Base-by-base conservation (phyloP, 2,888 invertebrate species). In the Chaetogeoica ovagalla region DNA sequence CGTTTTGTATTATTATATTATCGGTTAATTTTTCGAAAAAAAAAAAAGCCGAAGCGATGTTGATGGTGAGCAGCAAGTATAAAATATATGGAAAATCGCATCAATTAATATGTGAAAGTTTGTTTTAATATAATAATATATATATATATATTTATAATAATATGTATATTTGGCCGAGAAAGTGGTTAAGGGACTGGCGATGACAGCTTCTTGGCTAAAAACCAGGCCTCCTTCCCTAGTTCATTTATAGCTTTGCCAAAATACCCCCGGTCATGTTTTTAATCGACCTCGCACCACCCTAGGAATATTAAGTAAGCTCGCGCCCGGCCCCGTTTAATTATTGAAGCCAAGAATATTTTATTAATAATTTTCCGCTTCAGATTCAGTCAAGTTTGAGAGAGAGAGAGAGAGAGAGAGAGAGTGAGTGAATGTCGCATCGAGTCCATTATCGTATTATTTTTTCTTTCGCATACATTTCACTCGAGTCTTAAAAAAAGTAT, bases 131-230 rank as follows among this genome's bases (percentile, higher is more conserved):
- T 68, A 43, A 75, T 55, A 75, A n/a, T 66, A 66, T 39, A 30
- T 39, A 55, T 55, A 39, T 19, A 63, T 21, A 39, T 57, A 66
- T 55, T 60, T 48, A 19, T 37, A n/a, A 19, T 37, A n/a, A 9
- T 39, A 57, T 57, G 11, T 65, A 65, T 71, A 71, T 71, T 79
- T 79, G 70, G 79, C 70, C 79, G 70, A 79, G 70, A 79, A 79
- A 79, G 39, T 63, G 71, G 69, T 63, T 63, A 70, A 79, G 63
- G 69, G 69, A 79, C 79, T 79, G 79, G 62, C 37, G 71, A 71
- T 79, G 79, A 79, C 79, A 79, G 79, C 79, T 79, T 79, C 71
- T 79, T 79, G 79, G 79, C 79, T 71, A 30, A 79, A 71, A 79
- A 79, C 79, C 79, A 79, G 79, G 52, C 63, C 62, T 79, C 79